Conservation (phyloP, 2,797 vertebrate species). For the Threskiornis aethiopicus region DNA sequence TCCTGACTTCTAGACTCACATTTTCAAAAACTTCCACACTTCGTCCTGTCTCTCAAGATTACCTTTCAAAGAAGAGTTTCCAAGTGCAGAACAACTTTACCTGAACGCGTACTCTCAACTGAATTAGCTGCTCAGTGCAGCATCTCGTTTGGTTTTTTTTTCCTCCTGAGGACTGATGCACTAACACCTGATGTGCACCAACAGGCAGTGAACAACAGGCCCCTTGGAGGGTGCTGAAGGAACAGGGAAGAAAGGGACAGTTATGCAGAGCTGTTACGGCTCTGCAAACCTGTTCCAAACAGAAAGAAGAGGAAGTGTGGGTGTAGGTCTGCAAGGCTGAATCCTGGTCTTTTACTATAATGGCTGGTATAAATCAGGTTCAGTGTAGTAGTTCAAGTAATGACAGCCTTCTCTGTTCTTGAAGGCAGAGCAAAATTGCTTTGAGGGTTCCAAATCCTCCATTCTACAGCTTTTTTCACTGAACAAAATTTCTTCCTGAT, state of each 20-base stretch:
- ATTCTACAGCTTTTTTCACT: not conserved
- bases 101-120: not conserved
- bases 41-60: not conserved
- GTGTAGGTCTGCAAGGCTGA: not conserved
- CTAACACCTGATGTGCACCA: not conserved
- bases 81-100: not conserved
- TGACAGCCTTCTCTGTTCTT: not conserved
- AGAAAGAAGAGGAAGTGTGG: not conserved
- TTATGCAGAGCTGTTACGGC: not conserved
- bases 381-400: not conserved
- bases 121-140: not conserved
- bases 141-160: not conserved
- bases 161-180: not conserved
- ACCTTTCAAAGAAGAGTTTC: not conserved
- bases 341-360: not conserved
- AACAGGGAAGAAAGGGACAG: not conserved
- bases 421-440: not conserved
- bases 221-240: not conserved
- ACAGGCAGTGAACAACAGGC: not conserved
- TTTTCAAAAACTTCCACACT: not conserved
- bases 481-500: not conserved
- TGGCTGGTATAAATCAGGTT: not conserved
- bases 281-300: not conserved
- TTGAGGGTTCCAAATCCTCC: not conserved
- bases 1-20: not conserved